Percentiles rank a stretch among this genome's conserved stretches.
Evolutionary conservation across 1,140 invertebrate genomes (phyloP).

Genomic region (Papilio aristodemus): DNA sequence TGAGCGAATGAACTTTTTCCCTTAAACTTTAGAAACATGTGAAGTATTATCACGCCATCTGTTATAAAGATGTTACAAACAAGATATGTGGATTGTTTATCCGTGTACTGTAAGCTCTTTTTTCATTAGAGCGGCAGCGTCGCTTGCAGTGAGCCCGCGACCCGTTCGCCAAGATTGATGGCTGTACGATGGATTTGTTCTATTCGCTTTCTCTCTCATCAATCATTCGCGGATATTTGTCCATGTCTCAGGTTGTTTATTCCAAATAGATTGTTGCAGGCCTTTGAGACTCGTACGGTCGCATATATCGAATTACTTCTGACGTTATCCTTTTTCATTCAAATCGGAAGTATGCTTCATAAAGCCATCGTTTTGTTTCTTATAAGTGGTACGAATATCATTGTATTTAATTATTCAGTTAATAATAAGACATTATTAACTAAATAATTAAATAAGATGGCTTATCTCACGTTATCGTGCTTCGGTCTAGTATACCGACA

Average conservation of each 20-base stretch:
- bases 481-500: too few relatives aligned
- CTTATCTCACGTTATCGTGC: too few relatives aligned
- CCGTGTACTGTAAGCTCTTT: conserved; percentile 73
- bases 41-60: conserved; percentile 45
- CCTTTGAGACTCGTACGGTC: conserved; percentile 62
- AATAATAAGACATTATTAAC: too few relatives aligned
- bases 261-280: conserved; percentile 76
- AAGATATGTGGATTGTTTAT: conserved; percentile 76
- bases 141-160: conserved; percentile 60
- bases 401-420: too few relatives aligned
- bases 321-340: background rate
- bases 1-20: too few relatives aligned
- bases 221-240: conserved; percentile 80
- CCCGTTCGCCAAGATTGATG: conserved; percentile 73
- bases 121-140: conserved; percentile 75
- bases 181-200: conserved; percentile 74
- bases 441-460: too few relatives aligned
- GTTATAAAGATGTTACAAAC: conserved; percentile 71
- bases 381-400: too few relatives aligned
- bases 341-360: background rate
- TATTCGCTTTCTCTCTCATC: conserved; percentile 75
- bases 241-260: conserved; percentile 78
- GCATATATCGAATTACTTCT: conserved; percentile 59
- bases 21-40: background rate
- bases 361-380: too few relatives aligned